Conservation (phyloP, 1,140 invertebrate genomes). For the Tetraneura akinire region DNA sequence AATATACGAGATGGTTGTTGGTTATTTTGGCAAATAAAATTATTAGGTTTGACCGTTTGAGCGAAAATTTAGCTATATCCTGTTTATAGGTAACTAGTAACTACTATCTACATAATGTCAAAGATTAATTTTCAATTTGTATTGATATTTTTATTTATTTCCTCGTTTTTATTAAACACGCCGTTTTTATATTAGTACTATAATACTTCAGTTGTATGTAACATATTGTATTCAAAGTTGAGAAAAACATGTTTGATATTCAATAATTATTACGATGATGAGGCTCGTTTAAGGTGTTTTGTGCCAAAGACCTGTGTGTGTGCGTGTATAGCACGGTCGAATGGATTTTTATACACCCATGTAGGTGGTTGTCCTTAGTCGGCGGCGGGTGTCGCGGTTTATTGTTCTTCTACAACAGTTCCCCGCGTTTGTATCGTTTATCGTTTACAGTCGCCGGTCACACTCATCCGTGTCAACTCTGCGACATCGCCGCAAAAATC, state of each 20-base stretch:
- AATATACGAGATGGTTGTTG: background rate
- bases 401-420: constrained; percentile 16
- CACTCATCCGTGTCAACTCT: background rate
- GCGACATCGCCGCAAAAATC: no score
- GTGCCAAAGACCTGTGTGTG: constrained; percentile 18
- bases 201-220: background rate
- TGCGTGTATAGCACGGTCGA: constrained; percentile 15
- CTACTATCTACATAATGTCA: no score
- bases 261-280: constrained; percentile 29
- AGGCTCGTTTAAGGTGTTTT: constrained; percentile 50
- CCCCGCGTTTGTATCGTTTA: background rate
- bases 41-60: background rate
- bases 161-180: no score
- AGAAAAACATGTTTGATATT: constrained; percentile 32
- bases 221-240: background rate
- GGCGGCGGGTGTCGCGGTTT: constrained; percentile 34
- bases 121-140: no score
- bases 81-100: no score
- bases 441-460: background rate
- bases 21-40: constrained; percentile 23
- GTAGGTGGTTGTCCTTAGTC: constrained; percentile 50
- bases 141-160: no score
- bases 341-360: constrained; percentile 30
- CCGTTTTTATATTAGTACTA: no score
- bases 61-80: constrained; percentile 9